phyloP scores from a whole-genome alignment of 2,797 vertebrate species.

The Hippoglossus hippoglossus region DNA sequence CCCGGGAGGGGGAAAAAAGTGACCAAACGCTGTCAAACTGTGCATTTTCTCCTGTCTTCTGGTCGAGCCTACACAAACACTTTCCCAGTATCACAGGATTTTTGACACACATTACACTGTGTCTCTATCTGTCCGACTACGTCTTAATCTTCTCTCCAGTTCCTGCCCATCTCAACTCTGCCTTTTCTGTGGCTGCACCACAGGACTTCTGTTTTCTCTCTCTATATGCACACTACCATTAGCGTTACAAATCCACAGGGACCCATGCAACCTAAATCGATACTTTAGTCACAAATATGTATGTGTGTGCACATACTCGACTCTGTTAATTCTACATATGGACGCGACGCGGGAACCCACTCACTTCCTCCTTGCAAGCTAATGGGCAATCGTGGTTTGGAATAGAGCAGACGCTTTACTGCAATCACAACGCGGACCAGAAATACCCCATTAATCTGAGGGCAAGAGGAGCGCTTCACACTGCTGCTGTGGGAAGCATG shows the following conservation, averaged over 20 bases:
- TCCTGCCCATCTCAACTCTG: slow-evolving; percentile 13
- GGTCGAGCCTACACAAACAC: slow-evolving; percentile 44
- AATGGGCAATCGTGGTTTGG: background rate
- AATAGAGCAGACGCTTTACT: slow-evolving; percentile 6
- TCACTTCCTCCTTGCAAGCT: background rate
- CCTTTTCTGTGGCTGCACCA: slow-evolving; percentile 20
- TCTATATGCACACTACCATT: slow-evolving; percentile 6
- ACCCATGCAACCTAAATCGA: slow-evolving; percentile 21
- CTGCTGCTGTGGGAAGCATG: slow-evolving; percentile 14
- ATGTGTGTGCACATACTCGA: background rate
- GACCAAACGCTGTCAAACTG: slow-evolving; percentile 39
- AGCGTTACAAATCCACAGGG: slow-evolving; percentile 3
- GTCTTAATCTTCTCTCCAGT: slow-evolving; percentile 32
- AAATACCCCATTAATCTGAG: slow-evolving; percentile 35
- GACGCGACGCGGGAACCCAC: background rate
- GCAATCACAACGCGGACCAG: slow-evolving; percentile 31
- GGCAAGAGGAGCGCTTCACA: slow-evolving; percentile 21
- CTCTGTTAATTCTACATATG: background rate
- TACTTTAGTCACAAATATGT: slow-evolving; percentile 1
- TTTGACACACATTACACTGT: slow-evolving; percentile 29
- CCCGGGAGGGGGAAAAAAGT: slow-evolving; percentile 35
- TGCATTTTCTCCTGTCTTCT: slow-evolving; percentile 42
- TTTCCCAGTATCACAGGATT: slow-evolving; percentile 29
- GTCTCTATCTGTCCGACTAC: slow-evolving; percentile 19
- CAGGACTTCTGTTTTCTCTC: slow-evolving; percentile 23